Evolutionary conservation across 2,888 invertebrate species (phyloP), one percentile per base, ranked within the genome.

Genomic region (Scaptomyza reducta): DNA sequence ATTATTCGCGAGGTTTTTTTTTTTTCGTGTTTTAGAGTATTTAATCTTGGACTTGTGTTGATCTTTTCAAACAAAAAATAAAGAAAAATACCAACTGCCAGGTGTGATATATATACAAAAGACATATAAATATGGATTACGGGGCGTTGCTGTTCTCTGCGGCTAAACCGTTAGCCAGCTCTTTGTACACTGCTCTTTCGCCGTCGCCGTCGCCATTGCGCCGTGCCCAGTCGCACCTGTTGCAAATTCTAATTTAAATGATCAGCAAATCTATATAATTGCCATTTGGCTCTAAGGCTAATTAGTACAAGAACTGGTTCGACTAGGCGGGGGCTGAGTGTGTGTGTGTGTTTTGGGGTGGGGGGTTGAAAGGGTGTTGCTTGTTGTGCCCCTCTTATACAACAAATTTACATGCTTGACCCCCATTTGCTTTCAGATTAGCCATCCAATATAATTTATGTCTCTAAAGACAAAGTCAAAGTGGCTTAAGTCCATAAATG

Each of bases 191-290:
- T 75, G 61, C 50, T 40, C 64, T 41, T n/a, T 35, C 46, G 14
- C 54, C 41, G 16, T 29, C 51, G 14, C 54, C 45, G 40, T 41
- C 41, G 44, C 46, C 42, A 42, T 27, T n/a, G 46, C 25, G 11
- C n/a, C n/a, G 46, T 41, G 27, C 62, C 47, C 63, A 53, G 79
- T 68, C 77, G 77, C 82, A 82, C 89, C 82, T 82, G 82, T 88
- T 82, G 68, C 74, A 73, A 79, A 84, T 67, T 83, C 85, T 69
- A 77, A 87, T 88, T 88, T 88, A 70, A 86, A 79, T 79, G 80
- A 60, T 76, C 66, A 61, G 55, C 53, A 53, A 58, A 60, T 73
- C 49, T 33, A 22, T 49, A 54, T 79, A 79, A 83, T 88, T 83
- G 80, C 66, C 63, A 78, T 5, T 40, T 74, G 56, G 46, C 59